Percentiles rank a stretch among this genome's conserved stretches.
Conservation (phyloP, 37 sponge, comb jelly and placozoan genomes). For the Geodia barretti region DNA sequence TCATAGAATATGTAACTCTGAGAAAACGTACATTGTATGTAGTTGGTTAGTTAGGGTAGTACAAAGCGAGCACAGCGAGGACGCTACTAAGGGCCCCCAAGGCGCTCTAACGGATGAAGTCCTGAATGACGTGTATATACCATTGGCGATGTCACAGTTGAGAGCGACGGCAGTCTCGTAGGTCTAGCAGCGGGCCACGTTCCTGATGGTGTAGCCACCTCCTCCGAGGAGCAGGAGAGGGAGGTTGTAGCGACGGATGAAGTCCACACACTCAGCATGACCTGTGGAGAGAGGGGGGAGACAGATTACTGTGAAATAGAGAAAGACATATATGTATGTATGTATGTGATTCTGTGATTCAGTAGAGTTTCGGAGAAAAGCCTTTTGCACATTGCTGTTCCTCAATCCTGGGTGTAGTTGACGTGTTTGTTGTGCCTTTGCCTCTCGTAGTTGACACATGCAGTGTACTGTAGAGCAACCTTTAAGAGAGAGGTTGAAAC, state of each 20-base stretch:
- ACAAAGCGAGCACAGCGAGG: no score
- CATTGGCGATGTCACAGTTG: slow-evolving; percentile 93
- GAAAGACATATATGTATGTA: no score
- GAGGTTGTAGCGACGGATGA: slow-evolving; percentile 89
- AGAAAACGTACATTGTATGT: no score
- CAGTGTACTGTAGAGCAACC: slow-evolving; percentile 55
- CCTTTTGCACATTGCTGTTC: no score
- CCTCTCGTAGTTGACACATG: neutral
- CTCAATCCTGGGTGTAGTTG: no score
- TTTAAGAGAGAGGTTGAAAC: slow-evolving; percentile 97
- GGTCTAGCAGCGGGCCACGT: slow-evolving; percentile 99
- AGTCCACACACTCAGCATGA: slow-evolving; percentile 98
- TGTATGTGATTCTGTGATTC: no score
- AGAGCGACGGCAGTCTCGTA: slow-evolving; percentile 95
- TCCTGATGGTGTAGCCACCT: slow-evolving; percentile 98
- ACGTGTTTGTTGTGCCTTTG: no score
- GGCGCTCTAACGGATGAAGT: no score
- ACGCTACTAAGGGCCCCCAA: no score
- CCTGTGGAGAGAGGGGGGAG: slow-evolving; percentile 59
- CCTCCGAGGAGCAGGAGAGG: slow-evolving; percentile 95
- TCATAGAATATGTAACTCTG: neutral
- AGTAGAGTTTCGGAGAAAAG: no score
- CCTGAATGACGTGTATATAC: slow-evolving; percentile 63
- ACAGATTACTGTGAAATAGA: no score
- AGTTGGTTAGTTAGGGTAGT: no score